phyloP scores from a whole-genome alignment of 2,797 vertebrate species.

The Pipistrellus nathusii region DNA sequence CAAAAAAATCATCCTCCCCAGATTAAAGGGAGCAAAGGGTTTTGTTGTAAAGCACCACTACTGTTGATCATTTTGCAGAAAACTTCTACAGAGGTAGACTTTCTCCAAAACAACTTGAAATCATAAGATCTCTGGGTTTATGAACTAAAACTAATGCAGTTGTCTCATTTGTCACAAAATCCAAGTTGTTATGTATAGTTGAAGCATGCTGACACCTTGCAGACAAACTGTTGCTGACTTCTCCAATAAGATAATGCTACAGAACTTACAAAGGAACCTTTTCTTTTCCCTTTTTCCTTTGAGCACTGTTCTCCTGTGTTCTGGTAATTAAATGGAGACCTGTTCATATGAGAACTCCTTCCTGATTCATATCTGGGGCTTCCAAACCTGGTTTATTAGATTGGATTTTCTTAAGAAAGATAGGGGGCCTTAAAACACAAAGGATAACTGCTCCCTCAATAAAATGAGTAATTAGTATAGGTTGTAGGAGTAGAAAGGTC shows the following conservation, averaged over 20 bases:
- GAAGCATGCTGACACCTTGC: constrained; percentile 4
- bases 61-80: constrained; percentile 47
- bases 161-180: constrained; percentile 45
- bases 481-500: constrained; percentile 5
- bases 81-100: constrained; percentile 46
- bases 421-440: constrained; percentile 68
- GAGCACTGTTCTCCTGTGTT: constrained; percentile 19
- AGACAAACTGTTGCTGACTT: constrained; percentile 78
- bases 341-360: constrained; percentile 45
- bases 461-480: not conserved
- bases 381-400: constrained; percentile 56
- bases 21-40: constrained; percentile 33
- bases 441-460: constrained; percentile 36
- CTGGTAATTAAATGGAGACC: not conserved
- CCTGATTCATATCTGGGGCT: constrained; percentile 57
- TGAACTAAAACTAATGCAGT: constrained; percentile 48
- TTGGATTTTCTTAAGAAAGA: constrained; percentile 67
- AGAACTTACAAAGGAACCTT: not conserved
- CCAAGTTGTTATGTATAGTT: constrained; percentile 13
- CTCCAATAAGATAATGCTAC: not conserved
- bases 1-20: constrained; percentile 17
- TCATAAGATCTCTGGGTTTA: not conserved
- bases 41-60: constrained; percentile 39
- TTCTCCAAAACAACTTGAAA: constrained; percentile 25
- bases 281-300: not conserved